Conservation (phyloP, 1,140 invertebrate genomes). For the Drosophila yakuba region DNA sequence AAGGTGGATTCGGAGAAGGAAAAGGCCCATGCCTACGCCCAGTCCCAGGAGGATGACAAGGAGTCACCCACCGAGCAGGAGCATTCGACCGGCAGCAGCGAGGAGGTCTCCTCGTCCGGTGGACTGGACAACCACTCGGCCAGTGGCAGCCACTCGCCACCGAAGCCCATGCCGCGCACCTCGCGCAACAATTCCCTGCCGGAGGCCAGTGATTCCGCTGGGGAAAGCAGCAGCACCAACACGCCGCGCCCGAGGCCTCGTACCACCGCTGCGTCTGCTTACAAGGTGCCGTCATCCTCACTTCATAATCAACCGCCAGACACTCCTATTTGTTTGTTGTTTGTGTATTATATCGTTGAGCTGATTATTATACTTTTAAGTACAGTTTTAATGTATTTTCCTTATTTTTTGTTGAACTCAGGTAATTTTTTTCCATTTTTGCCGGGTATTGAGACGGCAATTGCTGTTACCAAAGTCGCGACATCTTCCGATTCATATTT, state of each 20-base stretch:
- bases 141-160: slow-evolving; percentile 85
- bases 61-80: slow-evolving; percentile 77
- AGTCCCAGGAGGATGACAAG: slow-evolving; percentile 63
- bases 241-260: slow-evolving; percentile 89
- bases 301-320: neutral
- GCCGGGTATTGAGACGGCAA: neutral
- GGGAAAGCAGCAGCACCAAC: slow-evolving; percentile 59
- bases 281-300: slow-evolving; percentile 70
- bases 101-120: slow-evolving; percentile 67
- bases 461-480: neutral
- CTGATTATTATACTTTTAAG: neutral
- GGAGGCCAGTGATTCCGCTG: slow-evolving; percentile 78
- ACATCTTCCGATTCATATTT: neutral
- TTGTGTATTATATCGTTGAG: neutral
- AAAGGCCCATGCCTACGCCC: slow-evolving; percentile 4
- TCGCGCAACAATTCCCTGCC: slow-evolving; percentile 88
- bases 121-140: slow-evolving; percentile 60
- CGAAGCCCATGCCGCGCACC: slow-evolving; percentile 90
- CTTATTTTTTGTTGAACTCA: neutral
- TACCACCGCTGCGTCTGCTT: slow-evolving; percentile 87
- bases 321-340: neutral
- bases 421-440: neutral
- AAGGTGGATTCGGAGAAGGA: slow-evolving; percentile 83
- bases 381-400: neutral
- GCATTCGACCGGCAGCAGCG: slow-evolving; percentile 75